Conservation (phyloP, 2,888 invertebrate genomes). For the Venustoraphidia nigricollis region DNA sequence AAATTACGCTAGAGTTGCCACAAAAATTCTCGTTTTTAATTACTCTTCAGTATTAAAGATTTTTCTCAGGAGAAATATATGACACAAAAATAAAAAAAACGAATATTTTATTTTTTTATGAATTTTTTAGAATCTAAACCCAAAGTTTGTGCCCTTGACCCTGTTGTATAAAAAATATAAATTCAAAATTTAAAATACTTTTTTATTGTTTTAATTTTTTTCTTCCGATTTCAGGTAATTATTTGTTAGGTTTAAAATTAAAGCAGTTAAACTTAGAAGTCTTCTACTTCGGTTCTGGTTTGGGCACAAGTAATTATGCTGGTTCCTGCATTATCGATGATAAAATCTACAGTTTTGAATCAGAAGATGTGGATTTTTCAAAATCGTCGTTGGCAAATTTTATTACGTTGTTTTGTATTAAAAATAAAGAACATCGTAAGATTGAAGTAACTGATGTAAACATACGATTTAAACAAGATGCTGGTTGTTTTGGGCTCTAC, state of each 20-base stretch:
- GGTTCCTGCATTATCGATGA: slow-evolving; percentile 3
- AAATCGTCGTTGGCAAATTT: not conserved
- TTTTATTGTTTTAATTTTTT: no score
- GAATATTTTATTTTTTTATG: no score
- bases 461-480: not conserved
- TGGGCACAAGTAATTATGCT: not conserved
- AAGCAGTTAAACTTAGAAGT: slow-evolving; percentile 1
- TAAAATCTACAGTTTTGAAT: not conserved
- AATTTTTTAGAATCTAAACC: no score
- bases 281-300: slow-evolving; percentile 4
- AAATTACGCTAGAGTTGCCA: no score
- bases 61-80: no score
- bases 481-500: slow-evolving; percentile 3
- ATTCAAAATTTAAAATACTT: no score
- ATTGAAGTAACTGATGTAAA: not conserved
- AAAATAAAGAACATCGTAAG: not conserved
- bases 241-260: slow-evolving; percentile 1
- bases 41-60: no score
- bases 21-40: no score
- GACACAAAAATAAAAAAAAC: no score
- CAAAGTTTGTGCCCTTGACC: no score
- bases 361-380: not conserved
- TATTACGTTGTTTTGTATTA: not conserved
- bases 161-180: no score
- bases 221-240: not conserved